A percentile compares a stretch with the other conserved stretches of the same genome.
Evolutionary conservation across 2,113 vertebrate genomes (phyloP).

Genomic region (Nothobranchius furzeri): DNA sequence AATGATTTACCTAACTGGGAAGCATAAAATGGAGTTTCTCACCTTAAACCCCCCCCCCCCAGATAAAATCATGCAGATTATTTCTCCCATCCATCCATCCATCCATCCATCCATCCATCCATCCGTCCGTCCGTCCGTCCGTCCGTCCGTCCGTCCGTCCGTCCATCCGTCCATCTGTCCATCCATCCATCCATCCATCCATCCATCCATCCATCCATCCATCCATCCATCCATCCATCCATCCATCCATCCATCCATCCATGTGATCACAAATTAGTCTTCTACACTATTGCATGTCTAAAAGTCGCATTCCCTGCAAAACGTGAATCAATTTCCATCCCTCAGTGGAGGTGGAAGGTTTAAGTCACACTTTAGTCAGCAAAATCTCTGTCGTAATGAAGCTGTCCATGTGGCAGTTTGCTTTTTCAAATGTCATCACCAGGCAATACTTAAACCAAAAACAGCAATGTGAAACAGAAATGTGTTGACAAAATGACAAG

Average conservation of each 20-base stretch:
- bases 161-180: too few species aligned
- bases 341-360: slow-evolving; percentile 26
- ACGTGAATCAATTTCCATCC: slow-evolving; percentile 50
- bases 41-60: too few species aligned
- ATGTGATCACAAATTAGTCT: slow-evolving; percentile 11
- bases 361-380: slow-evolving; percentile 48
- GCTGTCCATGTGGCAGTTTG: slow-evolving; percentile 3
- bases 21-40: not conserved
- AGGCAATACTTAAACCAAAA: not conserved
- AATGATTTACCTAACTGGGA: slow-evolving; percentile 24
- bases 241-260: not conserved
- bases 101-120: not conserved
- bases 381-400: slow-evolving; percentile 37
- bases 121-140: too few species aligned
- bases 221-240: too few species aligned
- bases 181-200: too few species aligned
- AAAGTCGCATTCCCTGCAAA: slow-evolving; percentile 14
- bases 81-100: not conserved
- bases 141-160: too few species aligned
- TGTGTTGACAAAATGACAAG: not conserved
- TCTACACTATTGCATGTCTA: slow-evolving; percentile 4
- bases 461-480: slow-evolving; percentile 1
- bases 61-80: too few species aligned
- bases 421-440: slow-evolving; percentile 17
- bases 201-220: too few species aligned